Evolutionary conservation across 1,140 invertebrate genomes (phyloP), one percentile per base, ranked within the genome.

Genomic region (Drosophila bocki): DNA sequence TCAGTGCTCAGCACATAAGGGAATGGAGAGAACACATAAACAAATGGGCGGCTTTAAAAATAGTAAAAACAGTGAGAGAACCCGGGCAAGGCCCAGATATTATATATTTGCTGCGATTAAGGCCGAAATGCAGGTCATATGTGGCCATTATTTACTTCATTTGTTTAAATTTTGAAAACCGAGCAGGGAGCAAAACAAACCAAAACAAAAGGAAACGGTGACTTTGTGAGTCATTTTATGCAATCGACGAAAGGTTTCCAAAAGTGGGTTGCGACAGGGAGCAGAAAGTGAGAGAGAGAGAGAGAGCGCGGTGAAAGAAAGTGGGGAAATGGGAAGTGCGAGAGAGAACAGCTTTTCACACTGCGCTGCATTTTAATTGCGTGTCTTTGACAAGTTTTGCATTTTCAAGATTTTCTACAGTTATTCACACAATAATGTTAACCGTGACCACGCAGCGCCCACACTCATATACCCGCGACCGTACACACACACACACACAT

Each of bases 201-300:
- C 61, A 78, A 80, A 57, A 77, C 67, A 65, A 69, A 74, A 53
- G 42, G 42, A 61, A 62, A 81, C 53, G 6, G 47, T 44, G 69
- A 68, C 70, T 81, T 56, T 85, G 85, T 88, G 85, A 90, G 57
- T 90, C 85, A 90, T 90, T 90, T 90, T 90, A 82, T 90, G 85
- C 81, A 90, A 82, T 90, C 67, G 61, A 53, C 35, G 71, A 62
- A 77, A 63, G 71, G 41, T 56, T 72, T 65, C 64, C 65, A 81
- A 72, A 82, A 85, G 70, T 85, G 78, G 84, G 85, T 84, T 88
- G 80, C 63, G 80, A 57, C 71, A 53, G 51, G 54, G n/a, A n/a
- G 57, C 35, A 62, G 33, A 33, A 9, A 37, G 22, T 22, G 22
- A 56, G 33, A 33, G 15, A 35, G 17, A 60, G 39, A 56, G 42